These are phyloP conservation scores for Calcarius ornatus DNA, from an alignment of 2,113 vertebrate genomes.

Conservation along the genomic window DNA sequence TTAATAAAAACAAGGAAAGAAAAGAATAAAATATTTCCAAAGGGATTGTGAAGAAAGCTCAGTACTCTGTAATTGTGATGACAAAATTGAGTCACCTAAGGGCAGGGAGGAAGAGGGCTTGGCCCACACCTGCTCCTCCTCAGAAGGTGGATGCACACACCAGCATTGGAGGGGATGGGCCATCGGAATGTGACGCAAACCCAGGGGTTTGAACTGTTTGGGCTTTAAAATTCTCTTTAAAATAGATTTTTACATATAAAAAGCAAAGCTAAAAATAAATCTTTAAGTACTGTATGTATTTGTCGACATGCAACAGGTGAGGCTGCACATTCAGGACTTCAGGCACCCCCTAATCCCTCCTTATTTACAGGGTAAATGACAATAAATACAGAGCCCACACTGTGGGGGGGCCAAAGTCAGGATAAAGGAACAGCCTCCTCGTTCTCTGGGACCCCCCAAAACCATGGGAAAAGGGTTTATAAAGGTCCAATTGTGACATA, in stretches of 20 bases:
- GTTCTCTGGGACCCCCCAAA: accelerated
- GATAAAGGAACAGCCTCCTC: background rate
- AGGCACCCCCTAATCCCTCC: background rate
- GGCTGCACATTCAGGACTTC: background rate
- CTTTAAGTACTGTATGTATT: conserved; percentile 18
- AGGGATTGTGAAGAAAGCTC: background rate
- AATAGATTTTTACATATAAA: background rate
- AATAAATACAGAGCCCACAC: background rate
- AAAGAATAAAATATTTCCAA: background rate
- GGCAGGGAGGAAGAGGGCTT: background rate
- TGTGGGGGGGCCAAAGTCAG: background rate
- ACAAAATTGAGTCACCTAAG: background rate
- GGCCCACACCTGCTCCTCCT: background rate
- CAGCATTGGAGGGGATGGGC: background rate
- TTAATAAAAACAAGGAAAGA: conserved; percentile 38
- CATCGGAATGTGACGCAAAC: background rate
- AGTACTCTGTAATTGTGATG: background rate
- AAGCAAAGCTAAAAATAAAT: background rate
- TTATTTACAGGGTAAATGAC: conserved; percentile 8
- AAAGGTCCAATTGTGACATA: background rate
- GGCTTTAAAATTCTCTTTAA: background rate
- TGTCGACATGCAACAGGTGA: background rate
- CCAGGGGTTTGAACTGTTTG: background rate
- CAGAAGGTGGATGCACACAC: background rate
- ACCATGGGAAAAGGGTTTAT: background rate